Evolutionary conservation across 2,888 invertebrate species (phyloP).

Genomic region (Pycnomerus fuliginosus): DNA sequence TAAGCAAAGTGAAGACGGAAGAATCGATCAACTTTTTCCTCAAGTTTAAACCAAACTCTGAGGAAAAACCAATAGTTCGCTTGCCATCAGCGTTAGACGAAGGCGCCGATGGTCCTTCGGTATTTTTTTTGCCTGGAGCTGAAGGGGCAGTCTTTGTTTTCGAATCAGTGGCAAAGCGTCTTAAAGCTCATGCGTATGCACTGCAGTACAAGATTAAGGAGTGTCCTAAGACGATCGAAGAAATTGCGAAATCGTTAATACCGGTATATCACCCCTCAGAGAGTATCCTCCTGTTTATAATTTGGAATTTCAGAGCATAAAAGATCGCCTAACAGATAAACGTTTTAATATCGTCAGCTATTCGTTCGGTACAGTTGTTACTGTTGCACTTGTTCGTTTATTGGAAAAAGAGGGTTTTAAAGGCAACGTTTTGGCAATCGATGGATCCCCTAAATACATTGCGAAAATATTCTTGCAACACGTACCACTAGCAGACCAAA

Average conservation of each 20-base stretch:
- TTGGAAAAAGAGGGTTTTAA: constrained; percentile 4
- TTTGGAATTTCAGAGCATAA: background rate
- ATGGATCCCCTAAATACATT: constrained; percentile 3
- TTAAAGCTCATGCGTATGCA: background rate
- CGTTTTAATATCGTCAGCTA: constrained; percentile 1
- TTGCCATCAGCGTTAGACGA: background rate
- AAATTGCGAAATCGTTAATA: constrained; percentile 2
- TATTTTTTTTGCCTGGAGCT: constrained; percentile 4
- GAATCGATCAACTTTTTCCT: background rate
- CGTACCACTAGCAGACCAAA: background rate
- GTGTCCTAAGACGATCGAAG: background rate
- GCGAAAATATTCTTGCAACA: background rate
- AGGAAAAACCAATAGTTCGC: background rate
- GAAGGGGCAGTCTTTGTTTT: constrained; percentile 1
- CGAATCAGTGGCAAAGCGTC: background rate
- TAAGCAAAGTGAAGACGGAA: background rate
- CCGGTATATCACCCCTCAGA: background rate
- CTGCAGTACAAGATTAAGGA: background rate
- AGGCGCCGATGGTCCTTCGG: background rate
- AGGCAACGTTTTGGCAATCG: constrained; percentile 1
- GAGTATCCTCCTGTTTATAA: background rate
- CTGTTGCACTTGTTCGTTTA: background rate
- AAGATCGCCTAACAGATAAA: background rate
- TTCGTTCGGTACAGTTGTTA: constrained; percentile 1
- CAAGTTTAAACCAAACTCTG: background rate